These are phyloP conservation scores for Homarus americanus DNA, from an alignment of 1,140 invertebrate genomes.

Conservation along the genomic window DNA sequence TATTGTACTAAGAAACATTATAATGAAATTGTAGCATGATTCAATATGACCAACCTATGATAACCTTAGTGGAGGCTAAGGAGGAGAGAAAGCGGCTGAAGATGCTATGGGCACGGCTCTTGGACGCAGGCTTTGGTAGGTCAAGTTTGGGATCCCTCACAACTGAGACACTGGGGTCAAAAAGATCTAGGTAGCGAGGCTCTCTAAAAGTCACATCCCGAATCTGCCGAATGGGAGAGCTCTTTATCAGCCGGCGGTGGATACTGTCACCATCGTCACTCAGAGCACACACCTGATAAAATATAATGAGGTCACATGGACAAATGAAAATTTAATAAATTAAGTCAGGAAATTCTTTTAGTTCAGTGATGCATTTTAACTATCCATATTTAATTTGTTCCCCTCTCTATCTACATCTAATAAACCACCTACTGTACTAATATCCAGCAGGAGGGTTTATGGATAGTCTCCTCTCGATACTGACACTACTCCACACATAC, in stretches of 20 bases:
- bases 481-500: too few species aligned
- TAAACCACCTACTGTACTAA: too few species aligned
- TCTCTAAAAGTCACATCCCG: constrained; percentile 36
- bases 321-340: background rate
- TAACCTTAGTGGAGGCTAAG: constrained; percentile 49
- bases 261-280: background rate
- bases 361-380: too few species aligned
- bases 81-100: constrained; percentile 35
- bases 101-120: constrained; percentile 30
- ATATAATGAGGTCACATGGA: background rate
- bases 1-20: too few species aligned
- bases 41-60: constrained; percentile 41
- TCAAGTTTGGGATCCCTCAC: constrained; percentile 72
- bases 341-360: too few species aligned
- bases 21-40: background rate
- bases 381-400: too few species aligned
- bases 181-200: constrained; percentile 72
- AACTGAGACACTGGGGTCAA: constrained; percentile 71
- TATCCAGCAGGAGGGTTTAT: too few species aligned
- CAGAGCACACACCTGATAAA: background rate
- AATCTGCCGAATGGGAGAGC: constrained; percentile 23
- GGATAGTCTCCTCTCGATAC: too few species aligned
- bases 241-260: background rate
- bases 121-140: constrained; percentile 24
- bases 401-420: too few species aligned